Percentiles rank a stretch among this genome's conserved stretches.
Conservation (phyloP, 2,113 vertebrate species). For the Dolichotis patagonum region DNA sequence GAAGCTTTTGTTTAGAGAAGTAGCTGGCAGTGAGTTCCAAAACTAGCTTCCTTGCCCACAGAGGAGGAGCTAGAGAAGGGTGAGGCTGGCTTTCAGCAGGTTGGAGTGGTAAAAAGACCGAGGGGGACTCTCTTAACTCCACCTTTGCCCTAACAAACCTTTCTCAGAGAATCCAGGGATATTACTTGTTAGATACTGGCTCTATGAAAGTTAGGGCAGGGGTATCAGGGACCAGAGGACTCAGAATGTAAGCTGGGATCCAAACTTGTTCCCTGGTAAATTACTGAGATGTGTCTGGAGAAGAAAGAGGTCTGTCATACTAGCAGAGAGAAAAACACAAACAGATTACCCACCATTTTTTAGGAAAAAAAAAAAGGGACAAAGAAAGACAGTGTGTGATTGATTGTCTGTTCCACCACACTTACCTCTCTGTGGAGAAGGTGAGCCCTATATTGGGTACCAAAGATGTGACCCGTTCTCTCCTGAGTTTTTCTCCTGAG, state of each 20-base stretch:
- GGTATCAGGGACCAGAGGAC: neutral
- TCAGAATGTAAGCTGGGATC: neutral
- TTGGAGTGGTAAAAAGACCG: neutral
- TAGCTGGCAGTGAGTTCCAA: neutral
- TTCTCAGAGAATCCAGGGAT: neutral
- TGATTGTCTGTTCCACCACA: neutral
- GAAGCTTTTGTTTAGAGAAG: neutral
- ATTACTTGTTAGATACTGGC: neutral
- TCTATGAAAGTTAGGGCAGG: neutral
- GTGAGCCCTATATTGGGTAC: neutral
- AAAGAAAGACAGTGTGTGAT: neutral
- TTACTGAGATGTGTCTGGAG: neutral
- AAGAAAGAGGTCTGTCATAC: neutral
- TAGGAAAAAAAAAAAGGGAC: neutral
- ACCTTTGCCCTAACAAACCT: neutral
- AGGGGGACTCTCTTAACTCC: neutral
- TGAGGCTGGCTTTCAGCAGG: neutral
- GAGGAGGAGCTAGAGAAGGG: neutral
- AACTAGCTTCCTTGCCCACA: neutral
- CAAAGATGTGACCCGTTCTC: neutral
- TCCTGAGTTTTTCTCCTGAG: neutral
- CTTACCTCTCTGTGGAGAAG: neutral
- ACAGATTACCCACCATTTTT: neutral
- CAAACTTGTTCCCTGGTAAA: neutral
- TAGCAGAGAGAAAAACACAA: neutral